A percentile compares a stretch with the other conserved stretches of the same genome.
Evolutionary conservation across 2,797 vertebrate species (phyloP).

Genomic region (Coregonus ussuriensis): DNA sequence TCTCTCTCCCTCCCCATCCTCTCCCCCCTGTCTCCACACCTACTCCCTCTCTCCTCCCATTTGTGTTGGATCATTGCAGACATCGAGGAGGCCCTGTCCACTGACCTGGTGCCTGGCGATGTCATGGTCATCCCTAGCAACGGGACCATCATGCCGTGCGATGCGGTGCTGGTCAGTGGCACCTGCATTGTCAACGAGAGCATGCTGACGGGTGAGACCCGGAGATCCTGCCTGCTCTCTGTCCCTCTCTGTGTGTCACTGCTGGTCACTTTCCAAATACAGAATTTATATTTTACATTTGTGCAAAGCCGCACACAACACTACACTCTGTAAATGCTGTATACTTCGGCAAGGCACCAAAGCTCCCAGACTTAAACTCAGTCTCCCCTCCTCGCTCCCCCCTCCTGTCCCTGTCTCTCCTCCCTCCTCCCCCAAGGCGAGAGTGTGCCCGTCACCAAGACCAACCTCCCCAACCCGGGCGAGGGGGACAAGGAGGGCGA

Average conservation of each 20-base stretch:
- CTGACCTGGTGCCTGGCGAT: constrained; percentile 95
- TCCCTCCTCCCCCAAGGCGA: constrained; percentile 77
- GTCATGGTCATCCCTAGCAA: constrained; percentile 92
- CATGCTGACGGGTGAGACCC: constrained; percentile 93
- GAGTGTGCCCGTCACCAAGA: constrained; percentile 98
- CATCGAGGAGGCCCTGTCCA: constrained; percentile 92
- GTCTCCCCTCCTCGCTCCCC: constrained; percentile 2
- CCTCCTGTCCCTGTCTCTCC: neutral
- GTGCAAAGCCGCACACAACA: neutral
- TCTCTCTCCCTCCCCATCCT: neutral
- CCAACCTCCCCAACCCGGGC: constrained; percentile 88
- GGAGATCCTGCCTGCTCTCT: too few relatives aligned
- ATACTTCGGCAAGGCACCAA: neutral
- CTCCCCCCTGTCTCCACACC: neutral
- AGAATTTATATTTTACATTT: neutral
- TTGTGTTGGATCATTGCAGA: constrained; percentile 69
- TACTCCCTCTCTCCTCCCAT: neutral
- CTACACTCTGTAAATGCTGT: neutral
- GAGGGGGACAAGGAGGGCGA: constrained; percentile 73
- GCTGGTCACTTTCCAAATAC: too few relatives aligned
- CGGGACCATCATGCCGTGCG: constrained; percentile 96
- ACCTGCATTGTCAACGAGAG: constrained; percentile 99
- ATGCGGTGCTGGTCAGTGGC: constrained; percentile 92
- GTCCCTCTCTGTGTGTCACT: too few relatives aligned
- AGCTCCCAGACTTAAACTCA: neutral